Conservation (phyloP, 1,140 invertebrate species). For the Ladona fulva region DNA sequence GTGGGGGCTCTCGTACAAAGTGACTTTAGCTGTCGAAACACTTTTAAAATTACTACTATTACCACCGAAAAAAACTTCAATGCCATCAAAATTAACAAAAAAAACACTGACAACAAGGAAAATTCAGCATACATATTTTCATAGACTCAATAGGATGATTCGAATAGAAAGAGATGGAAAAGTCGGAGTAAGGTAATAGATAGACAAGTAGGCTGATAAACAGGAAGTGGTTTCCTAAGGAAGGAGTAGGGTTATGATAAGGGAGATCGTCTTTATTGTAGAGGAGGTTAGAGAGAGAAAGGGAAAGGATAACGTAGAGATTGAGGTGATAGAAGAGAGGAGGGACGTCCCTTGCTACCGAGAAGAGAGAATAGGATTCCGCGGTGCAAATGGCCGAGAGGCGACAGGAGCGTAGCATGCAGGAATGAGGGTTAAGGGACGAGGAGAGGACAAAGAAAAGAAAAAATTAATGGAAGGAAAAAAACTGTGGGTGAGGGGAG, state of each 20-base stretch:
- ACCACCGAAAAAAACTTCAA: no score
- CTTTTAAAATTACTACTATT: no score
- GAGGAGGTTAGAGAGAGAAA: neutral
- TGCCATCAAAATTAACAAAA: no score
- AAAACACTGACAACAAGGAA: no score
- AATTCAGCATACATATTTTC: no score
- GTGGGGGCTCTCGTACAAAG: no score
- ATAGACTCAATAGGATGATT: no score
- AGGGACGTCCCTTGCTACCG: neutral
- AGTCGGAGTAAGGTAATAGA: no score
- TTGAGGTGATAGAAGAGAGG: neutral
- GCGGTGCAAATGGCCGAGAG: neutral
- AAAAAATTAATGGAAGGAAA: slow-evolving; percentile 3
- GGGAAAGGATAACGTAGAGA: neutral
- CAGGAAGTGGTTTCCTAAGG: no score
- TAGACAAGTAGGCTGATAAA: no score
- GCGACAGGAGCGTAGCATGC: neutral
- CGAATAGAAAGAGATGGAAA: no score
- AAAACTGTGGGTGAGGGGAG: neutral
- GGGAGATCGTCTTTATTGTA: neutral
- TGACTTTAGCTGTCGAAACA: no score
- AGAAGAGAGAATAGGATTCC: neutral
- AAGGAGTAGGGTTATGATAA: neutral
- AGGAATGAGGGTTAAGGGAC: neutral
- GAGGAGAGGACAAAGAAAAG: neutral